A percentile compares a stretch with the other conserved stretches of the same genome.
Conservation (phyloP, 2,888 invertebrate species). For the Zeuzera pyrina region DNA sequence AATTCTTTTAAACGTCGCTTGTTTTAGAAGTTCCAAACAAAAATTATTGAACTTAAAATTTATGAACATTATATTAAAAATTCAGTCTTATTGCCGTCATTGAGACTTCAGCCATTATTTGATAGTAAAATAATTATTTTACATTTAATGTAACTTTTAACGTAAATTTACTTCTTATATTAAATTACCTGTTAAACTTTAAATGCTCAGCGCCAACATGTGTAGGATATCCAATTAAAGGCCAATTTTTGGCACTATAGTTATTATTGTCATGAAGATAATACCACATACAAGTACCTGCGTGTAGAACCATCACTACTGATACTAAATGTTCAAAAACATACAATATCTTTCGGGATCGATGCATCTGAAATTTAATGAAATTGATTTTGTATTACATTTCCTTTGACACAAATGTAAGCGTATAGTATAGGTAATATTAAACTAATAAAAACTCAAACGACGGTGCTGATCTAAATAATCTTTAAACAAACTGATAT, state of each 20-base stretch:
- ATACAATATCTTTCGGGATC: constrained; percentile 36
- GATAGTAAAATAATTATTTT: too few species aligned
- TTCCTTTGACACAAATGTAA: background rate
- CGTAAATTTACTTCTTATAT: too few species aligned
- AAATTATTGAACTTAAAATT: too few species aligned
- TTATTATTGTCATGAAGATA: constrained; percentile 18
- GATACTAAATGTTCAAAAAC: constrained; percentile 36
- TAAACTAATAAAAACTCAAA: background rate
- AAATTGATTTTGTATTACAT: background rate
- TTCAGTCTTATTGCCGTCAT: too few species aligned
- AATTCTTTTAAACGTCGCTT: too few species aligned
- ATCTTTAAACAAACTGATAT: too few species aligned
- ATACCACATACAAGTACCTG: constrained; percentile 45
- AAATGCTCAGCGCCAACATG: constrained; percentile 33
- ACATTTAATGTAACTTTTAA: too few species aligned
- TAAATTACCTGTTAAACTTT: constrained; percentile 41
- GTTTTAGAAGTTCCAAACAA: too few species aligned
- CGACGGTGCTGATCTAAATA: too few species aligned
- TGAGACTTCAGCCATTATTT: too few species aligned
- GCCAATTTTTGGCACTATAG: constrained; percentile 18
- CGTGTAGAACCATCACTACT: constrained; percentile 34
- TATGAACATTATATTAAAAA: too few species aligned
- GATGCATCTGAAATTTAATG: constrained; percentile 37
- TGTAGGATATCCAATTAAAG: constrained; percentile 32
- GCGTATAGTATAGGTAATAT: background rate